Conservation (phyloP, 2,797 vertebrate species). For the Microctenopoma steveboyesi region DNA sequence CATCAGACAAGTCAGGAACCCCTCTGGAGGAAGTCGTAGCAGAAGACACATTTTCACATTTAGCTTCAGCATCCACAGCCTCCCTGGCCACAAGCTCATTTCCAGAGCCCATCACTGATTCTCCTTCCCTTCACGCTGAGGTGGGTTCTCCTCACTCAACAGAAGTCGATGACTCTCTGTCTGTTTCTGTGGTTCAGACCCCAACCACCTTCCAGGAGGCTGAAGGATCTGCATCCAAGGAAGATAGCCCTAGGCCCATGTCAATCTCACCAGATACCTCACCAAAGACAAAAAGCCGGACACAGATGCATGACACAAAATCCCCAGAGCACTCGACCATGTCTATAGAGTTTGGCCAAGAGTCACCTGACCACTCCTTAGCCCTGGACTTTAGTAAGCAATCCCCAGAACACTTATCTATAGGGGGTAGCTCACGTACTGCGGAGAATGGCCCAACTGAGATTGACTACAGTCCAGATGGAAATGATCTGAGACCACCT, state of each 20-base stretch:
- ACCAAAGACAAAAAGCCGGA: slow-evolving; percentile 89
- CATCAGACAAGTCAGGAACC: slow-evolving; percentile 95
- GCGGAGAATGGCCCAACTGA: slow-evolving; percentile 97
- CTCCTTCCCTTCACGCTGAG: slow-evolving; percentile 95
- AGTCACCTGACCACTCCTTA: slow-evolving; percentile 94
- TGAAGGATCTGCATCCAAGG: slow-evolving; percentile 93
- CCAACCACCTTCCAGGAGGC: slow-evolving; percentile 94
- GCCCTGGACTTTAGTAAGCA: slow-evolving; percentile 94
- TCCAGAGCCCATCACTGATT: slow-evolving; percentile 95
- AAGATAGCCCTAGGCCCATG: slow-evolving; percentile 95
- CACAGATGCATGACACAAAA: slow-evolving; percentile 85
- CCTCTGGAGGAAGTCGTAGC: slow-evolving; percentile 94
- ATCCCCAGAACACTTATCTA: slow-evolving; percentile 89
- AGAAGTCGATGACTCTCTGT: slow-evolving; percentile 97
- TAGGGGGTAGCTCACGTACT: slow-evolving; percentile 80
- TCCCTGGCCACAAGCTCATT: slow-evolving; percentile 96
- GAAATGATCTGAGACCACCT: slow-evolving; percentile 78
- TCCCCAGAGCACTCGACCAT: slow-evolving; percentile 92
- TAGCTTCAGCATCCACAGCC: slow-evolving; percentile 95
- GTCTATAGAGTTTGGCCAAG: slow-evolving; percentile 90
- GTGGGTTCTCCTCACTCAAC: slow-evolving; percentile 97
- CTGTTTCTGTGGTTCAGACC: slow-evolving; percentile 97
- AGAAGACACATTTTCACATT: slow-evolving; percentile 96
- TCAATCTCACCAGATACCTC: slow-evolving; percentile 97
- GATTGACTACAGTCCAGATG: slow-evolving; percentile 92